These are phyloP conservation scores for Onchidella celtica DNA, from an alignment of 2,888 invertebrate genomes.

Conservation along the genomic window DNA sequence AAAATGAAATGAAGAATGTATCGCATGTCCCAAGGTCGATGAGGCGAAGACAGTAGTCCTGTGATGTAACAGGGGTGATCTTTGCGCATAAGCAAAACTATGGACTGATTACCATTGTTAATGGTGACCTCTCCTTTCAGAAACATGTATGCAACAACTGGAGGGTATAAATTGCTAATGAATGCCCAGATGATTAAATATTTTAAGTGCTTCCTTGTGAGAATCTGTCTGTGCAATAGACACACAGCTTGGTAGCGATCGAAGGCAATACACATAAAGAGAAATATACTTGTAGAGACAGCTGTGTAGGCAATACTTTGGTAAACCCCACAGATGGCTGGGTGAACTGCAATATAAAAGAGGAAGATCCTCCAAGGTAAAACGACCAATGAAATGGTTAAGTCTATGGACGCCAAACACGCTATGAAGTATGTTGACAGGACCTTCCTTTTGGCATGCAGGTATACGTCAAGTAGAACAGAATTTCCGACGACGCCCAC, in stretches of 20 bases:
- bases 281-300: neutral
- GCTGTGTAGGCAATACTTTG: neutral
- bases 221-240: neutral
- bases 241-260: neutral
- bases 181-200: neutral
- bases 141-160: neutral
- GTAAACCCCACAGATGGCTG: neutral
- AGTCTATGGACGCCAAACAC: neutral
- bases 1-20: neutral
- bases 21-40: neutral
- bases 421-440: neutral
- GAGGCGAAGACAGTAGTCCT: neutral
- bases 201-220: neutral
- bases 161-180: neutral
- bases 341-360: neutral
- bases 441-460: neutral
- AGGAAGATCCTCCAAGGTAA: neutral
- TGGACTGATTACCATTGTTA: neutral
- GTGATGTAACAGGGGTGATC: neutral
- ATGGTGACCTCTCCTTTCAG: neutral
- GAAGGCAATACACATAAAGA: neutral
- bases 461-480: neutral
- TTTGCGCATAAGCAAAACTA: neutral
- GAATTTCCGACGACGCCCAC: neutral
- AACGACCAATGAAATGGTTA: neutral